Conservation (phyloP, 2,113 vertebrate genomes). For the Rhinichthys klamathensis region DNA sequence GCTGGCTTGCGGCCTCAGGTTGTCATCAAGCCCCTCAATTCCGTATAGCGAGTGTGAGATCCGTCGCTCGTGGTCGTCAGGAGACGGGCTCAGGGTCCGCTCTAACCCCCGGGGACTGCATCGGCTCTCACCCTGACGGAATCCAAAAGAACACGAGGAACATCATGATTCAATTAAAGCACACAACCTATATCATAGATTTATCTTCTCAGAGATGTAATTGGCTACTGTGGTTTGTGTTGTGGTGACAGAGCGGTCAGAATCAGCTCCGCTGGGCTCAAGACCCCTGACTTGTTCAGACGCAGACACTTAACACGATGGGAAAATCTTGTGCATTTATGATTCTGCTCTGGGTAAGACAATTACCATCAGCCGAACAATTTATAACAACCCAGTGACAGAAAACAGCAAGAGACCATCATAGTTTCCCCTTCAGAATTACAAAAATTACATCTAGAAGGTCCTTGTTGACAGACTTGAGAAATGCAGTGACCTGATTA, state of each 20-base stretch:
- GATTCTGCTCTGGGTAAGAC: conserved; percentile 3
- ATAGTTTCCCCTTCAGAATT: neutral
- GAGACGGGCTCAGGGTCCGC: conserved; percentile 78
- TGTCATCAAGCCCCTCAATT: conserved; percentile 88
- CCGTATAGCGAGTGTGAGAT: conserved; percentile 94
- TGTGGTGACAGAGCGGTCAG: neutral
- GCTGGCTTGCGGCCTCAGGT: conserved; percentile 78
- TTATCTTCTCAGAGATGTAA: neutral
- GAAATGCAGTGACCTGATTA: conserved; percentile 54
- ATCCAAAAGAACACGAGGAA: neutral
- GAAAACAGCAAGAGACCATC: neutral
- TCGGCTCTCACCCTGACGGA: conserved; percentile 74
- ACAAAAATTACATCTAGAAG: conserved; percentile 27
- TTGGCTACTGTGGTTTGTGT: neutral
- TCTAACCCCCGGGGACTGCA: conserved; percentile 84
- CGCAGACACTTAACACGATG: neutral
- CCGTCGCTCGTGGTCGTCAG: conserved; percentile 90
- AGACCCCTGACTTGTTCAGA: neutral
- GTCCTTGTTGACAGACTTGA: conserved; percentile 36
- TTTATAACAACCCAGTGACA: conserved; percentile 1
- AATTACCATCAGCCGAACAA: neutral
- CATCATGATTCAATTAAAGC: neutral
- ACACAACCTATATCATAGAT: neutral
- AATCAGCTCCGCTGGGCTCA: neutral
- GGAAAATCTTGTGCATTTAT: conserved; percentile 17